phyloP scores from a whole-genome alignment of 2,888 invertebrate species.

The Rutpela maculata region DNA sequence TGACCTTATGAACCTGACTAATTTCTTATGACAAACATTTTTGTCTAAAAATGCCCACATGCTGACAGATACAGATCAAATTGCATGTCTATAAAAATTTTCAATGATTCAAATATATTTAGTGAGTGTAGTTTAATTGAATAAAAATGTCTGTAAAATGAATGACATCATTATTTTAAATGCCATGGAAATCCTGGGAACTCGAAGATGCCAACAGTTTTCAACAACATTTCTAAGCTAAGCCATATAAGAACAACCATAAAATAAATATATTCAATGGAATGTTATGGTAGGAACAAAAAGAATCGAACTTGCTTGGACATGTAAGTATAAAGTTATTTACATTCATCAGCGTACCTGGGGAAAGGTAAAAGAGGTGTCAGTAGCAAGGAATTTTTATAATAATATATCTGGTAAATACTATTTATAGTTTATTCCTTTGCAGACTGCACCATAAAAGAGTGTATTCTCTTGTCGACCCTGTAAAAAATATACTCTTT shows the following conservation, averaged over 20 bases:
- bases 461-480: too few species aligned
- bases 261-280: constrained; percentile 45
- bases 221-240: constrained; percentile 19
- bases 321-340: constrained; percentile 29
- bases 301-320: constrained; percentile 43
- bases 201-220: constrained; percentile 8
- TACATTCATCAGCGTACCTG: constrained; percentile 17
- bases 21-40: too few species aligned
- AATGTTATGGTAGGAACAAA: constrained; percentile 42
- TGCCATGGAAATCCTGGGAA: constrained; percentile 26
- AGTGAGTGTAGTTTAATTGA: constrained; percentile 10
- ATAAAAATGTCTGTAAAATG: constrained; percentile 21
- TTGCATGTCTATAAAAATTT: not conserved
- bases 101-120: constrained; percentile 7
- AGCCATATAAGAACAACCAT: constrained; percentile 26
- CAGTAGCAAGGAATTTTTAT: not conserved
- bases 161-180: constrained; percentile 28
- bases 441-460: too few species aligned
- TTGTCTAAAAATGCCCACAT: too few species aligned
- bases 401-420: not conserved
- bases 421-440: too few species aligned
- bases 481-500: too few species aligned
- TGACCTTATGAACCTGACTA: too few species aligned
- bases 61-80: too few species aligned
- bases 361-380: not conserved